Evolutionary conservation across 2,888 invertebrate species (phyloP).

Genomic region (Uloborus plumipes): DNA sequence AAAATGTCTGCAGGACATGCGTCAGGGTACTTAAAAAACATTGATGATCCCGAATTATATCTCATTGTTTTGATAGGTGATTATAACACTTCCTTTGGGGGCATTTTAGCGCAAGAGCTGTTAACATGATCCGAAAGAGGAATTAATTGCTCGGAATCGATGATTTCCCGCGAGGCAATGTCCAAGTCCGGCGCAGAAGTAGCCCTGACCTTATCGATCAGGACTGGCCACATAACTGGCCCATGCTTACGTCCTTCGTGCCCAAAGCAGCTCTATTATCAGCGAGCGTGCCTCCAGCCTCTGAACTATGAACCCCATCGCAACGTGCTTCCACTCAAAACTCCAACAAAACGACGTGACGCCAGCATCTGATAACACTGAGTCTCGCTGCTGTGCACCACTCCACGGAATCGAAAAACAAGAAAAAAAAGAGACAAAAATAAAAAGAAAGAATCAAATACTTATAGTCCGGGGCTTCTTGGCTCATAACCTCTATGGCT

Average conservation of each 20-base stretch:
- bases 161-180: conserved; percentile 50
- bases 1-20: too few species aligned
- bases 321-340: conserved; percentile 56
- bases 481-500: conserved; percentile 59
- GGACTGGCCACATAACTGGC: conserved; percentile 63
- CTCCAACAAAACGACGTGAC: conserved; percentile 62
- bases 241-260: conserved; percentile 49
- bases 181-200: conserved; percentile 22
- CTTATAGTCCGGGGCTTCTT: conserved; percentile 51
- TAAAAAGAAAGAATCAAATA: conserved; percentile 34
- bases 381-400: conserved; percentile 44
- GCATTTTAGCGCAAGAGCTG: conserved; percentile 52
- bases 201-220: conserved; percentile 56
- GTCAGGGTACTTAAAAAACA: too few species aligned
- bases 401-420: conserved; percentile 39
- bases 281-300: conserved; percentile 53
- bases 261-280: conserved; percentile 61
- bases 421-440: conserved; percentile 33
- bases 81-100: conserved; percentile 49
- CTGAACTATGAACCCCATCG: conserved; percentile 40
- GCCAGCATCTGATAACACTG: conserved; percentile 61
- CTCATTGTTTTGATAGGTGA: conserved; percentile 51
- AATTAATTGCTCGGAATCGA: conserved; percentile 50
- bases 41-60: conserved; percentile 8
- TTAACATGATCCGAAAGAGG: conserved; percentile 31